Conservation (phyloP, 2,888 invertebrate genomes). For the Yponomeuta evonymella region DNA sequence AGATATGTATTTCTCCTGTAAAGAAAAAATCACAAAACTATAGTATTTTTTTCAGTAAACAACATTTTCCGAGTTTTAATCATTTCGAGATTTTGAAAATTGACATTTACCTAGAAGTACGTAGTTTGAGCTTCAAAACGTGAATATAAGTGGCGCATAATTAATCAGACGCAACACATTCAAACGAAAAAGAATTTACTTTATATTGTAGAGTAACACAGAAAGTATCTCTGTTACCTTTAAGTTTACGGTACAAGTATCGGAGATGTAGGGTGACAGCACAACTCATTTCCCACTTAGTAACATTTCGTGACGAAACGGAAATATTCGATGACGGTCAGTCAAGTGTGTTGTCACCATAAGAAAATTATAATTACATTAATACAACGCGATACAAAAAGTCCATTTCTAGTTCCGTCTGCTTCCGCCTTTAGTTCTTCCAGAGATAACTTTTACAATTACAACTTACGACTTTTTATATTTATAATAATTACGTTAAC, state of each 20-base stretch:
- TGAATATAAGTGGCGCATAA: constrained; percentile 35
- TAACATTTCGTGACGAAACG: neutral
- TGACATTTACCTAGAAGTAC: constrained; percentile 64
- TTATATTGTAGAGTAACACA: constrained; percentile 32
- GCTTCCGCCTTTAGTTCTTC: constrained; percentile 58
- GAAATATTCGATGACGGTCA: neutral
- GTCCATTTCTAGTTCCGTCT: constrained; percentile 46
- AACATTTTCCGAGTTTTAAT: constrained; percentile 23
- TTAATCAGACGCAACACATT: constrained; percentile 49
- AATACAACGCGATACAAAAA: constrained; percentile 58
- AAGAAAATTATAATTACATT: constrained; percentile 38
- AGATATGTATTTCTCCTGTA: constrained; percentile 74
- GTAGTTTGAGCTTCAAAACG: constrained; percentile 47
- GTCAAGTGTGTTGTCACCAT: constrained; percentile 1
- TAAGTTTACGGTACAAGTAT: constrained; percentile 11
- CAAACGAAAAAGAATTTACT: constrained; percentile 33
- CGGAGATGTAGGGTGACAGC: constrained; percentile 5
- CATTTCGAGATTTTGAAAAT: constrained; percentile 41
- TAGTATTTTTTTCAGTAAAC: constrained; percentile 26
- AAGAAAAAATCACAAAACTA: constrained; percentile 48
- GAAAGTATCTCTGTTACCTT: constrained; percentile 19
- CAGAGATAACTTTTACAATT: constrained; percentile 55
- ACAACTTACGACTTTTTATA: constrained; percentile 73
- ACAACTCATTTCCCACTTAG: neutral
- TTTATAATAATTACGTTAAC: constrained; percentile 76